These are phyloP conservation scores for Oligia latruncula DNA, from an alignment of 2,888 invertebrate species.

Conservation along the genomic window DNA sequence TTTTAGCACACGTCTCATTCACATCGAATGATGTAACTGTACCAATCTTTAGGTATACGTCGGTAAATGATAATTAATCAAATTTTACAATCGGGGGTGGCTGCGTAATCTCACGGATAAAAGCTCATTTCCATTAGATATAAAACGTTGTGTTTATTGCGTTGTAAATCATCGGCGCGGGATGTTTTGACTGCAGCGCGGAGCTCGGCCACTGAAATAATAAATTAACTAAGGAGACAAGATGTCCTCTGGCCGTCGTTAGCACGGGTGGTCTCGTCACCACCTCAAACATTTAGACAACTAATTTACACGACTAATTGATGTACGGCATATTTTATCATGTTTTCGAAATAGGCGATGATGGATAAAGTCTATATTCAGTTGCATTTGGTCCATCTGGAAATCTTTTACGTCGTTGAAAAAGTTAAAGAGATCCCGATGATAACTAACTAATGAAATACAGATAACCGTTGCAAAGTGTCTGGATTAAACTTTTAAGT, in stretches of 20 bases:
- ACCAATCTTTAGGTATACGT: slow-evolving; percentile 39
- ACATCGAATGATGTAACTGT: slow-evolving; percentile 21
- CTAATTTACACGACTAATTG: slow-evolving; percentile 75
- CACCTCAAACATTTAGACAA: slow-evolving; percentile 70
- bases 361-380: slow-evolving; percentile 47
- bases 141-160: slow-evolving; percentile 87
- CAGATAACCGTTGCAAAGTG: too few species aligned
- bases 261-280: slow-evolving; percentile 85
- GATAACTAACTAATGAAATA: neutral
- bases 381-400: slow-evolving; percentile 11
- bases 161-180: slow-evolving; percentile 87
- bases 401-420: neutral
- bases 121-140: slow-evolving; percentile 88
- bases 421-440: neutral
- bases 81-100: slow-evolving; percentile 77
- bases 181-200: slow-evolving; percentile 87
- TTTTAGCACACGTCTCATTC: slow-evolving; percentile 34
- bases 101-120: slow-evolving; percentile 86
- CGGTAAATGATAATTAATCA: slow-evolving; percentile 74
- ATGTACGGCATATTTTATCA: slow-evolving; percentile 61
- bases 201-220: slow-evolving; percentile 86
- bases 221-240: slow-evolving; percentile 87
- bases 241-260: slow-evolving; percentile 81
- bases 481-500: neutral
- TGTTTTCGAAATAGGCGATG: slow-evolving; percentile 47